Evolutionary conservation across 2,113 vertebrate genomes (phyloP), one percentile per base, ranked within the genome.

Genomic region (Alouatta palliata): DNA sequence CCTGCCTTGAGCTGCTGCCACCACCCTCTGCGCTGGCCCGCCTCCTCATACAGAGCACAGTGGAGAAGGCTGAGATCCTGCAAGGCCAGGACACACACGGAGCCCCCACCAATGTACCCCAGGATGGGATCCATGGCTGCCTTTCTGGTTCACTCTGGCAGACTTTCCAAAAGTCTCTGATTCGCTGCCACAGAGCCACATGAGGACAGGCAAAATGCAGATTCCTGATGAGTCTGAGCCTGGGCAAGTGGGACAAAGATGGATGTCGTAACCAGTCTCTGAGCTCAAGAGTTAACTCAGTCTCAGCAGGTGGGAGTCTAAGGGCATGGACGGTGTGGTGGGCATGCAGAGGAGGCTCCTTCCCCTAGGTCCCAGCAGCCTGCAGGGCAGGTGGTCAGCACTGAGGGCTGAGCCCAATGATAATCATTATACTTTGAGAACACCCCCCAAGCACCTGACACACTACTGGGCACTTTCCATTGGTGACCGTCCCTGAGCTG

Each of bases 401-500:
- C 52, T 3, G 1, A 43, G 0, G 3, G 75, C 76, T 7, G 37
- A 49, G 61, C 25, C 73, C 43, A 9, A n/a, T 6, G 27, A 10
- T n/a, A 8, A 54, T 14, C 12, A 40, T 47, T 43, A 11, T 3
- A 27, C 23, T 30, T 32, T 56, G 7, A n/a, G 27, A 81, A 47
- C 3, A 5, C 23, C 12, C 40, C 52, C 40, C 30, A 52, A 35
- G 64, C 4, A 37, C 49, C 61, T 32, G 0, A 23, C 40, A 25
- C 45, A 25, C 35, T 30, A 35, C 35, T 5, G 8, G 14, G 71
- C 3, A 0, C 2, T 0, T n/a, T 58, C 37, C 52, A 20, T 2
- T 6, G 2, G 58, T 7, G 40, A 81, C 49, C 56, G 0, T 81
- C 45, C 25, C n/a, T 13, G 6, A 76, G 0, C 19, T 80, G 43